phyloP scores from a whole-genome alignment of 2,797 vertebrate genomes.

The Peromyscus aztecus region DNA sequence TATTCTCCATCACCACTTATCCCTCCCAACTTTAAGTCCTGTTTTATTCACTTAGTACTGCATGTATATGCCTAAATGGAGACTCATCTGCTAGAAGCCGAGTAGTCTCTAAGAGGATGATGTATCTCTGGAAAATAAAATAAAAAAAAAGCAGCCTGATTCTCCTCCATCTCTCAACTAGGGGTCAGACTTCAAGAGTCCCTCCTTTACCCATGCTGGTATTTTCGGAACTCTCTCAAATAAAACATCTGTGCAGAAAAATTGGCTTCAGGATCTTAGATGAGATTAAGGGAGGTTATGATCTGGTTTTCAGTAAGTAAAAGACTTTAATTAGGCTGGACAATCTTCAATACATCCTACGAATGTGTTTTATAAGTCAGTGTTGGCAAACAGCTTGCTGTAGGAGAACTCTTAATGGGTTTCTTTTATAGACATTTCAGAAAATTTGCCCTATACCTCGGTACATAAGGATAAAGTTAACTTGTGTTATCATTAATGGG shows the following conservation, averaged over 20 bases:
- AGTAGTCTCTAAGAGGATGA: too few species aligned
- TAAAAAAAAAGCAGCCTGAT: neutral
- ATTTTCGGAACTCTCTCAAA: neutral
- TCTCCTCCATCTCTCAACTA: neutral
- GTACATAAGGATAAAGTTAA: neutral
- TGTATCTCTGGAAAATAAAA: neutral
- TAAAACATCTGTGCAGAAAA: neutral
- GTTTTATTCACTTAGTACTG: neutral
- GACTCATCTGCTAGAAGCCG: neutral
- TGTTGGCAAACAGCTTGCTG: neutral
- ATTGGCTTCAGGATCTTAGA: neutral
- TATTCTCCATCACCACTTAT: neutral
- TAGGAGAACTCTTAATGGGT: neutral
- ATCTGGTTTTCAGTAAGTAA: neutral
- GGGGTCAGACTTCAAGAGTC: neutral
- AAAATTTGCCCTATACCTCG: neutral
- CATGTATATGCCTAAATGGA: neutral
- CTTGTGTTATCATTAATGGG: neutral
- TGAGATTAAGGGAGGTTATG: neutral
- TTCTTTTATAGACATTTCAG: neutral
- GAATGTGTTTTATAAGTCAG: neutral
- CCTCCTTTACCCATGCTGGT: neutral
- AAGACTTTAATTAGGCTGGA: neutral
- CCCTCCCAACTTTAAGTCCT: neutral
- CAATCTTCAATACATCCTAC: neutral